A percentile compares a stretch with the other conserved stretches of the same genome.
Conservation (phyloP, 1,140 invertebrate genomes). For the Drosophila pallidifrons region DNA sequence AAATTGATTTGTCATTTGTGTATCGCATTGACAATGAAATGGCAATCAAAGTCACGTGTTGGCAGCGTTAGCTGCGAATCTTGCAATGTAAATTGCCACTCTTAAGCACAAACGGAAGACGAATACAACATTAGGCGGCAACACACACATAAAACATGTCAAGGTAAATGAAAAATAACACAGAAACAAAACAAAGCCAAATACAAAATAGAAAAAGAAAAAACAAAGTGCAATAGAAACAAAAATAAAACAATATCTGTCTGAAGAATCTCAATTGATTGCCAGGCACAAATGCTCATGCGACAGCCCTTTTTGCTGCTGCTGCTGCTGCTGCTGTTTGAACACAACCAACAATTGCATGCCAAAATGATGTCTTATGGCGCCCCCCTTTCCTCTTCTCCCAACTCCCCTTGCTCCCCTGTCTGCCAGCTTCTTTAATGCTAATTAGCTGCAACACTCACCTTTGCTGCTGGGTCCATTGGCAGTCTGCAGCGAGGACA, state of each 20-base stretch:
- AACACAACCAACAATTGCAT: constrained; percentile 49
- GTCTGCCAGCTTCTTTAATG: constrained; percentile 5
- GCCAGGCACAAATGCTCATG: constrained; percentile 64
- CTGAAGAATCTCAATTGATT: constrained; percentile 64
- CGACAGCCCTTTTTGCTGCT: constrained; percentile 28
- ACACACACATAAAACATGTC: constrained; percentile 3
- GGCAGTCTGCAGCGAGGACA: constrained; percentile 81
- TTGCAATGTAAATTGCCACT: constrained; percentile 68
- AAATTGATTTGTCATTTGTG: constrained; percentile 65
- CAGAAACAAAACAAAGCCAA: constrained; percentile 1
- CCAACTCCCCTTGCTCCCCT: background rate
- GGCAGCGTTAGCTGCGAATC: constrained; percentile 63
- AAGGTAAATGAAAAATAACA: constrained; percentile 11
- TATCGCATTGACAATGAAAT: constrained; percentile 80
- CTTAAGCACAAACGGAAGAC: constrained; percentile 14
- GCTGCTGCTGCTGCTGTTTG: constrained; percentile 3
- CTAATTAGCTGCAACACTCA: constrained; percentile 47
- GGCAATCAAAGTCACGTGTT: constrained; percentile 80
- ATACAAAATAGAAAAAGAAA: constrained; percentile 1
- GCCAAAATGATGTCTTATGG: constrained; percentile 50
- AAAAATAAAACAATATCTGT: constrained; percentile 53
- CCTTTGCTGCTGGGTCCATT: constrained; percentile 71
- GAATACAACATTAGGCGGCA: constrained; percentile 5
- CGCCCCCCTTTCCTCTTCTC: background rate
- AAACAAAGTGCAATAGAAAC: background rate